Evolutionary conservation across 1,140 invertebrate genomes (phyloP).

Genomic region (Macrotrachela quadricornifera): DNA sequence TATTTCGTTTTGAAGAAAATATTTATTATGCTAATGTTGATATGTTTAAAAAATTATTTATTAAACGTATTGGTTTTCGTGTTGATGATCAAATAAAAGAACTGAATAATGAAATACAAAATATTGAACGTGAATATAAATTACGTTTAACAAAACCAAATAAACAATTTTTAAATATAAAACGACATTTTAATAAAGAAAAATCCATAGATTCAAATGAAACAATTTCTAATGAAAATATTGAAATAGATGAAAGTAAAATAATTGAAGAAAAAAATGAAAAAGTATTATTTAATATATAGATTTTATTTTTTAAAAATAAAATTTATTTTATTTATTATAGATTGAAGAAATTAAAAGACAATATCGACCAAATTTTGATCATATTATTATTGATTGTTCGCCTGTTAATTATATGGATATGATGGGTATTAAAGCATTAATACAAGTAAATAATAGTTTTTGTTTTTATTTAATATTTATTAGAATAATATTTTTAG

Average conservation of each 20-base stretch:
- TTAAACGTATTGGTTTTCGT: conserved; percentile 13
- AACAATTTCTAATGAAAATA: no score
- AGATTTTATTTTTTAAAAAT: neutral
- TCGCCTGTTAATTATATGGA: conserved; percentile 19
- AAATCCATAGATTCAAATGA: no score
- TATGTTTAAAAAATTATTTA: conserved; percentile 21
- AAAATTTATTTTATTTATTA: neutral
- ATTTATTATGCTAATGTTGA: conserved; percentile 28
- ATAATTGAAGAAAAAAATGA: neutral
- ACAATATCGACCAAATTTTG: neutral
- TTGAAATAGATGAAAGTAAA: neutral
- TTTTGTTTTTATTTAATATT: neutral
- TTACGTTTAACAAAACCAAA: neutral
- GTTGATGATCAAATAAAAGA: conserved; percentile 13
- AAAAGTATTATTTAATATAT: neutral
- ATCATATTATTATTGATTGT: conserved; percentile 18
- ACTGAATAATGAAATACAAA: conserved; percentile 12
- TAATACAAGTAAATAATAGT: conserved; percentile 13
- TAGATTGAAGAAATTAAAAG: neutral
- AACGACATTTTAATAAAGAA: neutral
- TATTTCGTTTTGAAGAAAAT: conserved; percentile 26
- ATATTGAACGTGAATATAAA: neutral
- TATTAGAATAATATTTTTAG: conserved; percentile 11
- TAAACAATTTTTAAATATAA: neutral
- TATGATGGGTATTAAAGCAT: conserved; percentile 15